Conservation (phyloP, 2,113 vertebrate species). For the Stigmatopora argus region DNA sequence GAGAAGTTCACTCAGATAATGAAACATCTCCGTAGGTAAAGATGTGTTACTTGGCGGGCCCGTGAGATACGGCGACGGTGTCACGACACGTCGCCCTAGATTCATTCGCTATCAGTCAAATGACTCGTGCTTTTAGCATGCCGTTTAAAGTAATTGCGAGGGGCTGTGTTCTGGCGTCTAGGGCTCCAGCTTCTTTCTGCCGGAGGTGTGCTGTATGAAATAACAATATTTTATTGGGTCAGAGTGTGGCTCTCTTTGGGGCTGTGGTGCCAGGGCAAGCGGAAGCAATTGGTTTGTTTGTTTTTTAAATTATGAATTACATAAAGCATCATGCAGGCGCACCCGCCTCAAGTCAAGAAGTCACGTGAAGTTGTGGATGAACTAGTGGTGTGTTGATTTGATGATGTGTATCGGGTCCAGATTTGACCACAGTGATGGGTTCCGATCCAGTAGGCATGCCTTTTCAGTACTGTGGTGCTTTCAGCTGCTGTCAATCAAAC, state of each 20-base stretch:
- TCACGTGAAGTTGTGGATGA: not conserved
- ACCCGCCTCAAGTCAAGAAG: not conserved
- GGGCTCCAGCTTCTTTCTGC: constrained; percentile 13
- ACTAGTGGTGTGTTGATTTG: no score
- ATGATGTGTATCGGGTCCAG: no score
- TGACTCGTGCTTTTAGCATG: constrained; percentile 15
- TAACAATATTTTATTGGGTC: constrained; percentile 52
- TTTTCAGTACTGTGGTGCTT: no score
- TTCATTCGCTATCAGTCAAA: constrained; percentile 44
- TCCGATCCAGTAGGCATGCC: no score
- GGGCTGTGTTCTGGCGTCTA: constrained; percentile 3
- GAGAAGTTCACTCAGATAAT: not conserved
- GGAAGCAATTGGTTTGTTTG: constrained; percentile 26
- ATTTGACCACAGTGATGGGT: no score
- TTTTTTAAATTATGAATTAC: not conserved
- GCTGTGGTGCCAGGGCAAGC: constrained; percentile 39
- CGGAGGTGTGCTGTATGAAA: constrained; percentile 35
- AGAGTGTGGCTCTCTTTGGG: constrained; percentile 24
- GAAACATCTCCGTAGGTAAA: constrained; percentile 25
- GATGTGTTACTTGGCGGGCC: constrained; percentile 3
- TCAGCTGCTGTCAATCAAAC: no score
- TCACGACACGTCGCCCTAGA: constrained; percentile 13
- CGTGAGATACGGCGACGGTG: constrained; percentile 23
- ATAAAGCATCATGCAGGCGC: constrained; percentile 27
- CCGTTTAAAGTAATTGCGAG: constrained; percentile 25